phyloP scores from a whole-genome alignment of 2,797 vertebrate genomes.

The Spinus olivaceus region DNA sequence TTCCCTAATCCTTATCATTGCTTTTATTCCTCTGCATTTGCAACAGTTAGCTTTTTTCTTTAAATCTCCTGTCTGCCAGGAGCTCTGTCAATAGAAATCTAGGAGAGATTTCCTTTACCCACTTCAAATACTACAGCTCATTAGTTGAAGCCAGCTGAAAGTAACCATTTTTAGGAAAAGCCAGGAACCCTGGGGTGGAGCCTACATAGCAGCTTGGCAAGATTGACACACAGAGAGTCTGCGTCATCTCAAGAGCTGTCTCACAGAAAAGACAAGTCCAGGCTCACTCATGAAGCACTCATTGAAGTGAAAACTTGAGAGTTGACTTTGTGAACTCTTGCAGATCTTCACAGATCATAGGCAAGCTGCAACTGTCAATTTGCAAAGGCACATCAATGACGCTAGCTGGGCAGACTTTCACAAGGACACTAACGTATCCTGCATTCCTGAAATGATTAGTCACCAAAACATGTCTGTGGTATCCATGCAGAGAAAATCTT shows the following conservation, averaged over 20 bases:
- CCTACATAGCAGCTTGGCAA: background rate
- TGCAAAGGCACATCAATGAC: background rate
- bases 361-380: background rate
- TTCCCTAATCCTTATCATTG: background rate
- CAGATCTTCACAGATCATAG: background rate
- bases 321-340: background rate
- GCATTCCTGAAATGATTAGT: background rate
- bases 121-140: background rate
- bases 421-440: background rate
- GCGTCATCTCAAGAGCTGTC: background rate
- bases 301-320: background rate
- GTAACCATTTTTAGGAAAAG: background rate
- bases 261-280: background rate
- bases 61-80: background rate
- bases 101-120: background rate
- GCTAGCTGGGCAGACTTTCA: background rate
- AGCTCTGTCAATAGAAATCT: background rate
- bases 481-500: background rate
- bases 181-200: background rate
- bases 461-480: background rate
- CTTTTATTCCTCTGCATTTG: background rate
- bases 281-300: background rate
- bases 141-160: background rate
- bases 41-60: background rate
- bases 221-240: accelerated